These are phyloP conservation scores for Onychomys torridus DNA, from an alignment of 2,797 vertebrate species.

Conservation along the genomic window DNA sequence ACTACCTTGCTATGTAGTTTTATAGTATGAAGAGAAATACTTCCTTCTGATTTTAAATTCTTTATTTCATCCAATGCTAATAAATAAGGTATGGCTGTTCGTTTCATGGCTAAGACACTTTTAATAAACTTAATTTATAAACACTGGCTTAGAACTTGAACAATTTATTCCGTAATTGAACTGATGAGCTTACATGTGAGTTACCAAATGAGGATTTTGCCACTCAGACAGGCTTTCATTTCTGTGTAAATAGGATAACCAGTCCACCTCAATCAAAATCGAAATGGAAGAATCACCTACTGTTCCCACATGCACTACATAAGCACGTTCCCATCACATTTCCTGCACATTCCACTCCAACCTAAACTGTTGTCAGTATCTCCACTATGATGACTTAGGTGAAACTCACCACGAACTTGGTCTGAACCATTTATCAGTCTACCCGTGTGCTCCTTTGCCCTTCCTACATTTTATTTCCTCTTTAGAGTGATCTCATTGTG, in stretches of 20 bases:
- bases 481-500: not conserved
- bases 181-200: conserved; percentile 32
- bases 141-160: conserved; percentile 11
- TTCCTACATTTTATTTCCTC: not conserved
- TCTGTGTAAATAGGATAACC: not conserved
- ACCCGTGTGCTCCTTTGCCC: not conserved
- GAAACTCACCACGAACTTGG: not conserved
- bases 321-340: not conserved
- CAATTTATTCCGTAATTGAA: conserved; percentile 18
- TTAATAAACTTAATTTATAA: conserved; percentile 42
- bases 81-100: conserved; percentile 9
- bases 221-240: not conserved
- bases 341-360: not conserved
- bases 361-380: not conserved
- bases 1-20: not conserved
- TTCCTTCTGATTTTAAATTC: conserved; percentile 52
- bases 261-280: not conserved
- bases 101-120: conserved; percentile 21
- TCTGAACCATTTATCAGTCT: not conserved
- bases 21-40: conserved; percentile 40
- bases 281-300: not conserved
- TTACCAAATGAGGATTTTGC: not conserved
- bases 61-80: conserved; percentile 6
- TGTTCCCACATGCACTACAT: not conserved
- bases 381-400: not conserved